phyloP scores from a whole-genome alignment of 23 tunicate species.

The Aplidium turbinatum region DNA sequence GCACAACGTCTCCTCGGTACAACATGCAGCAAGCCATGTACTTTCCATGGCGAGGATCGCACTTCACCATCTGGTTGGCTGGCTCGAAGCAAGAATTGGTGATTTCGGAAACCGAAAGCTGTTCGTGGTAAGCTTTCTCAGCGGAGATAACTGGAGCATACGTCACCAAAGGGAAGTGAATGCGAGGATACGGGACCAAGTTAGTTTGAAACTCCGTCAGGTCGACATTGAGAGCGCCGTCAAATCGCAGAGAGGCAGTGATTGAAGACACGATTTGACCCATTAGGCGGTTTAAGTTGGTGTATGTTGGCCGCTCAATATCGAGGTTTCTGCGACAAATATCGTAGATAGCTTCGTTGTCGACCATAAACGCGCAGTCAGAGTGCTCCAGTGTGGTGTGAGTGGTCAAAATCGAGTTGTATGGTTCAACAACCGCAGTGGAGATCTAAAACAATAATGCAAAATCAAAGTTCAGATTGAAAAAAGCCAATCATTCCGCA shows the following conservation, averaged over 20 bases:
- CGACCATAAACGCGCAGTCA: conserved; percentile 95
- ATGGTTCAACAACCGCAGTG: conserved; percentile 90
- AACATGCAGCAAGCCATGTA: conserved; percentile 97
- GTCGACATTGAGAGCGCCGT: conserved; percentile 84
- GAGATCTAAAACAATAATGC: no score
- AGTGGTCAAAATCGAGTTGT: conserved; percentile 86
- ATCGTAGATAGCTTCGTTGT: conserved; percentile 89
- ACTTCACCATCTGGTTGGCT: conserved; percentile 89
- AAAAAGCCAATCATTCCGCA: no score
- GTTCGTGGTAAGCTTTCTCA: conserved; percentile 89
- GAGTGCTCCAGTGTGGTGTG: conserved; percentile 90
- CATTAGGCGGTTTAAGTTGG: conserved; percentile 78
- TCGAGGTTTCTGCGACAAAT: conserved; percentile 78
- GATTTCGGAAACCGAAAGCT: conserved; percentile 70
- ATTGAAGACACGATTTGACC: conserved; percentile 90
- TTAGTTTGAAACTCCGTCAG: conserved; percentile 90
- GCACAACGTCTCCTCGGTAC: conserved; percentile 86
- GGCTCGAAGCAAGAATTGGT: conserved; percentile 92
- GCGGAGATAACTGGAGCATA: conserved; percentile 90
- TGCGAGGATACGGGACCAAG: conserved; percentile 87
- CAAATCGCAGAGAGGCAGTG: conserved; percentile 84
- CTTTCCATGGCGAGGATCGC: conserved; percentile 94
- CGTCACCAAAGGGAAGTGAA: conserved; percentile 86
- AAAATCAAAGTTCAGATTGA: no score
- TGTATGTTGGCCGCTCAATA: conserved; percentile 74